These are phyloP conservation scores for Phoenicopterus ruber DNA, from an alignment of 2,113 vertebrate genomes.

Conservation along the genomic window DNA sequence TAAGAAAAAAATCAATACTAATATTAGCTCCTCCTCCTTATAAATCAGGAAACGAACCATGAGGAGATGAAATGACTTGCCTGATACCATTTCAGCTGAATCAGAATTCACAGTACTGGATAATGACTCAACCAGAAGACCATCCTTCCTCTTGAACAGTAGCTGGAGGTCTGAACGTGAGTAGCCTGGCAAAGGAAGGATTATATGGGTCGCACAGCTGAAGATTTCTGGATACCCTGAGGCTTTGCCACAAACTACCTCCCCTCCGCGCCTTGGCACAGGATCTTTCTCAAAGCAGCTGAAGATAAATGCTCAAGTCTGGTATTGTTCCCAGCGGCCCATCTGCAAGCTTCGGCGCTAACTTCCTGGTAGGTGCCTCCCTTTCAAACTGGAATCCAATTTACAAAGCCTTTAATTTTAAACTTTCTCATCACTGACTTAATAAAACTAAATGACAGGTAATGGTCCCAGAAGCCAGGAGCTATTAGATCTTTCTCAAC, in stretches of 20 bases:
- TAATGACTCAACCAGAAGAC: background rate
- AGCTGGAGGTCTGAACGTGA: background rate
- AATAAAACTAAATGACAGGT: slow-evolving; percentile 72
- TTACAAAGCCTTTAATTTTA: slow-evolving; percentile 66
- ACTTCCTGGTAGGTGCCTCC: slow-evolving; percentile 3
- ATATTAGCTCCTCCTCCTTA: background rate
- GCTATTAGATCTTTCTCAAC: slow-evolving; percentile 51
- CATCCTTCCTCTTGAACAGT: background rate
- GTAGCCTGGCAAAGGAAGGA: background rate
- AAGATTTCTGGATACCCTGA: background rate
- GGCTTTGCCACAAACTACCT: background rate
- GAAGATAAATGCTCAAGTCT: background rate
- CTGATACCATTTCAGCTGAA: background rate
- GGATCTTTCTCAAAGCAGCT: background rate
- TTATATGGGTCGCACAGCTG: background rate
- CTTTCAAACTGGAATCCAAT: slow-evolving; percentile 54
- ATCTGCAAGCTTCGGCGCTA: background rate
- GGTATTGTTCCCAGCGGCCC: background rate
- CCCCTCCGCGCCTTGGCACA: background rate
- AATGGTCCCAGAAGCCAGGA: slow-evolving; percentile 63
- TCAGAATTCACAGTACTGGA: background rate
- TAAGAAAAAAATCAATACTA: background rate
- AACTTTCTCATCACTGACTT: slow-evolving; percentile 58
- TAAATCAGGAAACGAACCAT: background rate
- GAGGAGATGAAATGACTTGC: background rate